phyloP scores from a whole-genome alignment of 1,140 invertebrate species.

The Sarcophaga peregrina region DNA sequence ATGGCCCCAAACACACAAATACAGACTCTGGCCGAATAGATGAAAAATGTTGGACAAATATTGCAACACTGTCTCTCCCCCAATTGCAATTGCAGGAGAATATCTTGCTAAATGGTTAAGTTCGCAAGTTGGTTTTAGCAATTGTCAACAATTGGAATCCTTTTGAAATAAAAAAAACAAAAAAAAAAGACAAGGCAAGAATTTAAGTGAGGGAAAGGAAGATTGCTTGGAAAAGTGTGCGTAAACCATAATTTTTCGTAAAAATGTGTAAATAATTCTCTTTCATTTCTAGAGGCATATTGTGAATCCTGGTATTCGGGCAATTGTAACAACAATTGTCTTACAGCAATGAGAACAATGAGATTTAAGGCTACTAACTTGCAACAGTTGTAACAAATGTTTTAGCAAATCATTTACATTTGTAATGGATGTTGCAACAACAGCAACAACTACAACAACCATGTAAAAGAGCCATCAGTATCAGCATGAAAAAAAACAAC shows the following conservation, averaged over 20 bases:
- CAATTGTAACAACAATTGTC: too few species aligned
- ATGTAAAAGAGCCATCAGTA: not conserved
- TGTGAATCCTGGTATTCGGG: too few species aligned
- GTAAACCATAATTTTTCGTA: constrained; percentile 15
- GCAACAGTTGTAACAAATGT: constrained; percentile 40
- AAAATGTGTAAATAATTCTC: constrained; percentile 41
- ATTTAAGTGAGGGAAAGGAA: not conserved
- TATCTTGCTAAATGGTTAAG: too few species aligned
- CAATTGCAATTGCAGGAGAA: too few species aligned
- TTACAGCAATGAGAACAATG: too few species aligned
- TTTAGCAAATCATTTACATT: constrained; percentile 34
- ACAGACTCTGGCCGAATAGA: not conserved
- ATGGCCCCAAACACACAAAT: constrained; percentile 46
- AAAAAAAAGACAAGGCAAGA: not conserved
- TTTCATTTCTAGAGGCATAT: not conserved
- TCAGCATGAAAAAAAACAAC: not conserved
- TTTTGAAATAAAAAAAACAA: not conserved
- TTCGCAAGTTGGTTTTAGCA: not conserved
- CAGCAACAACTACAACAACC: not conserved
- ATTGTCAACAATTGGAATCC: not conserved
- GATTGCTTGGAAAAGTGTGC: not conserved
- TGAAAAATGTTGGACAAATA: constrained; percentile 33
- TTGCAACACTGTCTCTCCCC: not conserved
- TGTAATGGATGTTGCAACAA: constrained; percentile 24
- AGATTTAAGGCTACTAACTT: not conserved